A percentile compares a stretch with the other conserved stretches of the same genome.
These are phyloP conservation scores for Sinotaia quadrata DNA, from an alignment of 2,888 invertebrate genomes.

Conservation along the genomic window DNA sequence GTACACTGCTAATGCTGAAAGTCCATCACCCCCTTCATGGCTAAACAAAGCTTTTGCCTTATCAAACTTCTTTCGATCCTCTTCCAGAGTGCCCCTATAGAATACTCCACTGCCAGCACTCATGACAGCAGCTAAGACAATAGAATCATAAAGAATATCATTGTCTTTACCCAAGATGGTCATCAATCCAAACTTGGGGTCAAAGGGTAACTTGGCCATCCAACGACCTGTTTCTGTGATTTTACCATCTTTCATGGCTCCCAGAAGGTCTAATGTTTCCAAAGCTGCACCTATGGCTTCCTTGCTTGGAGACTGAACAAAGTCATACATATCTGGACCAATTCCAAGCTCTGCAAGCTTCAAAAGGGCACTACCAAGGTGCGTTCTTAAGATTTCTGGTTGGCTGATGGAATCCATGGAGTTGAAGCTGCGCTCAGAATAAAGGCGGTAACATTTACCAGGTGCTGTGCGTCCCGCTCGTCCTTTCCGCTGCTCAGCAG, in stretches of 20 bases:
- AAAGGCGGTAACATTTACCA: constrained; percentile 71
- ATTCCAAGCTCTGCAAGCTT: constrained; percentile 67
- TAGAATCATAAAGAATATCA: constrained; percentile 52
- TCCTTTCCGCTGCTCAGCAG: constrained; percentile 72
- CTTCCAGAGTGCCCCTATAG: constrained; percentile 56
- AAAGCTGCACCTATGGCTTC: constrained; percentile 57
- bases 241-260: constrained; percentile 52
- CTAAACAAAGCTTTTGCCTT: constrained; percentile 57
- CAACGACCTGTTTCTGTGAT: constrained; percentile 64
- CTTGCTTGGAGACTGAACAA: constrained; percentile 62
- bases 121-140: constrained; percentile 61
- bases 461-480: constrained; percentile 71
- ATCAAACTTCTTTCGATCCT: constrained; percentile 57
- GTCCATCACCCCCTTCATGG: constrained; percentile 60
- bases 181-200: constrained; percentile 64
- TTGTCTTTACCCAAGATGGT: constrained; percentile 51
- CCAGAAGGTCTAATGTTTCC: constrained; percentile 53
- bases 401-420: constrained; percentile 55
- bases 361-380: constrained; percentile 63
- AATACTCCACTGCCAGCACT: constrained; percentile 62
- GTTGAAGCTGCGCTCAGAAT: constrained; percentile 61
- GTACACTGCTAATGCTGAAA: constrained; percentile 60
- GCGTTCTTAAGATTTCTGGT: constrained; percentile 69
- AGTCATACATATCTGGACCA: constrained; percentile 63
- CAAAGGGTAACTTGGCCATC: constrained; percentile 65